A percentile compares a stretch with the other conserved stretches of the same genome.
phyloP scores from a whole-genome alignment of 1,140 invertebrate species.

The Drosophila melanogaster region DNA sequence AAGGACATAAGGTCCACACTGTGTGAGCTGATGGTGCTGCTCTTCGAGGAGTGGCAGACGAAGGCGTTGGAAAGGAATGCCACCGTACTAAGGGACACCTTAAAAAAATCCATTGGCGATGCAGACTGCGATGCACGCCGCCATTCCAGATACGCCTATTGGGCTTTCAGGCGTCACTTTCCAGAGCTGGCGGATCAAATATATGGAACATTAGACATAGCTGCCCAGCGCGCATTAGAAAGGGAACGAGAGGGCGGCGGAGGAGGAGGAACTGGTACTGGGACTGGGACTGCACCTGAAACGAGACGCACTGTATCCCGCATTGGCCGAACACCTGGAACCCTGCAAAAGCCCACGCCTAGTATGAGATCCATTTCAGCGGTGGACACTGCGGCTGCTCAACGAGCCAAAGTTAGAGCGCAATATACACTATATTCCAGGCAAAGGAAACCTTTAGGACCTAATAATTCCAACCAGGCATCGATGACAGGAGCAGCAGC shows the following conservation, averaged over 20 bases:
- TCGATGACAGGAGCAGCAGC: constrained; percentile 86
- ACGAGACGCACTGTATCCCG: constrained; percentile 60
- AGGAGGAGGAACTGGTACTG: constrained; percentile 16
- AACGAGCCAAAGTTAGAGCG: constrained; percentile 92
- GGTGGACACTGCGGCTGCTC: constrained; percentile 95
- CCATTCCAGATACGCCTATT: constrained; percentile 93
- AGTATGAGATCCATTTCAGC: constrained; percentile 94
- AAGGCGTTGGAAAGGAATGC: constrained; percentile 93
- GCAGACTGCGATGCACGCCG: constrained; percentile 95
- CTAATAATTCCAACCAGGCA: constrained; percentile 85
- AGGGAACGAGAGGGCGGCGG: constrained; percentile 85
- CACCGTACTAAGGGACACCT: constrained; percentile 90
- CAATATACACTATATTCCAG: constrained; percentile 91
- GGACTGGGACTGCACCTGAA: constrained; percentile 35
- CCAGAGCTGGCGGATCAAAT: constrained; percentile 94
- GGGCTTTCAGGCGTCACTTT: constrained; percentile 95
- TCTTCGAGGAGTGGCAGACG: constrained; percentile 94
- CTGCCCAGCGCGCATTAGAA: constrained; percentile 93
- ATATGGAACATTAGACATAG: constrained; percentile 92
- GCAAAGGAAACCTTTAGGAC: constrained; percentile 86
- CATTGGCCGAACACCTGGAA: constrained; percentile 63
- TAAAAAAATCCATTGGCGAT: constrained; percentile 95
- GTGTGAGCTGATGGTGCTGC: constrained; percentile 93
- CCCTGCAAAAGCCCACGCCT: constrained; percentile 73
- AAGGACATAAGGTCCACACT: constrained; percentile 93